These are phyloP conservation scores for Seira sanloemensis DNA, from an alignment of 2,888 invertebrate genomes.

Conservation along the genomic window DNA sequence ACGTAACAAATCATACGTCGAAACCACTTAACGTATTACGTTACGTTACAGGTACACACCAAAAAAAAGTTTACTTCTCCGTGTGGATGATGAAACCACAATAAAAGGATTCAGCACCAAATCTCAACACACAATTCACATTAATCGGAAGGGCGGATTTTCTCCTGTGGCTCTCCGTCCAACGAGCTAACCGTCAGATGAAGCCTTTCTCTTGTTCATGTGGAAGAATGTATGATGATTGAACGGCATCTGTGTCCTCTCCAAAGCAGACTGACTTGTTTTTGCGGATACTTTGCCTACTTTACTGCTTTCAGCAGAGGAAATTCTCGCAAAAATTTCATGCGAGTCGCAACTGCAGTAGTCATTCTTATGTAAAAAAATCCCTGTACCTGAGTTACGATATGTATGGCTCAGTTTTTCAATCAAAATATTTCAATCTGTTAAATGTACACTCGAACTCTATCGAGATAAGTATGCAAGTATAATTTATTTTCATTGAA, in stretches of 20 bases:
- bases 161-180: slow-evolving; percentile 19
- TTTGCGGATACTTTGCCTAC: neutral
- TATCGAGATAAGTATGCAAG: too few species aligned
- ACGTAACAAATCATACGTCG: too few species aligned
- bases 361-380: too few species aligned
- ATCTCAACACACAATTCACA: slow-evolving; percentile 43
- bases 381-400: too few species aligned
- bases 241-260: slow-evolving; percentile 9
- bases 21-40: neutral
- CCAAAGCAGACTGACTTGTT: neutral
- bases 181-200: neutral
- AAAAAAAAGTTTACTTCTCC: neutral
- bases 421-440: too few species aligned
- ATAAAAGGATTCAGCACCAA: neutral
- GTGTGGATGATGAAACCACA: neutral
- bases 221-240: slow-evolving; percentile 31
- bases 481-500: too few species aligned
- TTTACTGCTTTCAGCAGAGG: neutral
- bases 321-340: too few species aligned
- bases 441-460: too few species aligned
- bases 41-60: neutral
- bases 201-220: neutral
- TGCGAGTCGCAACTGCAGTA: too few species aligned
- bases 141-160: slow-evolving; percentile 31
- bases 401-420: too few species aligned